Conservation (phyloP, 2,797 vertebrate genomes). For the Rhinella marina region DNA sequence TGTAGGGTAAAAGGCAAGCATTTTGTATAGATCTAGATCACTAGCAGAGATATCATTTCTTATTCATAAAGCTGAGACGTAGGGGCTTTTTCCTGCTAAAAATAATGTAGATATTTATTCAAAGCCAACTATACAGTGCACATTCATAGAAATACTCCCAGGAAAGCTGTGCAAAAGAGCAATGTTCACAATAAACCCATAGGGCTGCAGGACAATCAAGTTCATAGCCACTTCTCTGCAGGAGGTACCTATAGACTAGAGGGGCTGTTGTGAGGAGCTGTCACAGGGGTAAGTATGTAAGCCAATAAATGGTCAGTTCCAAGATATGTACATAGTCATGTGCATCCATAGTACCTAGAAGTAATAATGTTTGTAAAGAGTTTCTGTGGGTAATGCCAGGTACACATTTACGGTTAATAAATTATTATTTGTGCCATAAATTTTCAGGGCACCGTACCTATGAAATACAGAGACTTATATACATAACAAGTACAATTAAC, state of each 20-base stretch:
- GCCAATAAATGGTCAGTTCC: neutral
- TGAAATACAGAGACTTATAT: too few relatives aligned
- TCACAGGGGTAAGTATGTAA: neutral
- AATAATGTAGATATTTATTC: neutral
- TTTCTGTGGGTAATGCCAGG: too few relatives aligned
- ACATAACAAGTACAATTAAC: too few relatives aligned
- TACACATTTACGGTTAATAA: too few relatives aligned
- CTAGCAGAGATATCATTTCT: neutral
- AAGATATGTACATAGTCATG: neutral
- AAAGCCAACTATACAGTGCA: neutral
- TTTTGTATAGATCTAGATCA: constrained; percentile 11
- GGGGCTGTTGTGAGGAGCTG: neutral
- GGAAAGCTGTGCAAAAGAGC: neutral
- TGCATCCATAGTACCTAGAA: too few relatives aligned
- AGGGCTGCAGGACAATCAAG: too few relatives aligned
- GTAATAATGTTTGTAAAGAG: too few relatives aligned
- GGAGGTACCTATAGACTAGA: too few relatives aligned
- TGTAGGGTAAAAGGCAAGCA: constrained; percentile 22
- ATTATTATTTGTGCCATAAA: too few relatives aligned
- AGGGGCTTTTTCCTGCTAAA: neutral
- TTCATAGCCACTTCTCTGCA: too few relatives aligned
- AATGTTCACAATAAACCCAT: neutral
- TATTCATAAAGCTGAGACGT: neutral
- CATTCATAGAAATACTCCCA: neutral
- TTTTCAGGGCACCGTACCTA: too few relatives aligned